Conservation (phyloP, 2,888 invertebrate species). For the Ypsolopha scabrella region DNA sequence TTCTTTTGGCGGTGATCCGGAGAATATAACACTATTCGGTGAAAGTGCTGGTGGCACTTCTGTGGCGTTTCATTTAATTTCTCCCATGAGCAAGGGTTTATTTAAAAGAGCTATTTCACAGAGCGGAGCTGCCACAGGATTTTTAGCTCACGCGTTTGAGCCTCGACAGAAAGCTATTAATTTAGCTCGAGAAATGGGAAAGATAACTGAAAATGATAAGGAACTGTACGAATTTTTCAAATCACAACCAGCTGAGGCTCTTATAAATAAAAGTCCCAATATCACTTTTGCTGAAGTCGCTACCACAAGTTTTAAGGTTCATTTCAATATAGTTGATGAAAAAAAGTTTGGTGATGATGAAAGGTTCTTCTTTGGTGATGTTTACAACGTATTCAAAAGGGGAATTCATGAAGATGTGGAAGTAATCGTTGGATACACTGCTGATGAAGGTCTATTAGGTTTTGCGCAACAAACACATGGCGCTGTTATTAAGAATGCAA, state of each 20-base stretch:
- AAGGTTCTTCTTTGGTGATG: conserved; percentile 31
- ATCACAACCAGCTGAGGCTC: conserved; percentile 23
- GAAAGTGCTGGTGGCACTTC: conserved; percentile 48
- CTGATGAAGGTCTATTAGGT: conserved; percentile 73
- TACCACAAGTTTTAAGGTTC: conserved; percentile 16
- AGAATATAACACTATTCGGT: conserved; percentile 54
- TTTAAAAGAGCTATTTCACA: conserved; percentile 71
- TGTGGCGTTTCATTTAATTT: conserved; percentile 39
- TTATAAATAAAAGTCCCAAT: conserved; percentile 20
- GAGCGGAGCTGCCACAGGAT: conserved; percentile 74
- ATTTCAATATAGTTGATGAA: conserved; percentile 26
- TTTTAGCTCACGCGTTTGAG: conserved; percentile 56
- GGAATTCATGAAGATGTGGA: conserved; percentile 67
- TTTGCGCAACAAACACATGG: conserved; percentile 15
- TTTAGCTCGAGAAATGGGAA: conserved; percentile 32
- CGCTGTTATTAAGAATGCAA: conserved; percentile 18
- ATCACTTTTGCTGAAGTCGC: conserved; percentile 17
- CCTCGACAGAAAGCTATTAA: conserved; percentile 42
- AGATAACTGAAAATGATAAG: conserved; percentile 28
- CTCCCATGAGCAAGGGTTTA: conserved; percentile 51
- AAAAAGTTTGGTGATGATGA: conserved; percentile 33
- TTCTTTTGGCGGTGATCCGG: conserved; percentile 45
- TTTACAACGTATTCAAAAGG: conserved; percentile 37
- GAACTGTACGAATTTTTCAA: conserved; percentile 36
- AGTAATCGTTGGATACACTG: conserved; percentile 77